A percentile compares a stretch with the other conserved stretches of the same genome.
phyloP scores from a whole-genome alignment of 2,888 invertebrate genomes.

The Heliconius charithonia region DNA sequence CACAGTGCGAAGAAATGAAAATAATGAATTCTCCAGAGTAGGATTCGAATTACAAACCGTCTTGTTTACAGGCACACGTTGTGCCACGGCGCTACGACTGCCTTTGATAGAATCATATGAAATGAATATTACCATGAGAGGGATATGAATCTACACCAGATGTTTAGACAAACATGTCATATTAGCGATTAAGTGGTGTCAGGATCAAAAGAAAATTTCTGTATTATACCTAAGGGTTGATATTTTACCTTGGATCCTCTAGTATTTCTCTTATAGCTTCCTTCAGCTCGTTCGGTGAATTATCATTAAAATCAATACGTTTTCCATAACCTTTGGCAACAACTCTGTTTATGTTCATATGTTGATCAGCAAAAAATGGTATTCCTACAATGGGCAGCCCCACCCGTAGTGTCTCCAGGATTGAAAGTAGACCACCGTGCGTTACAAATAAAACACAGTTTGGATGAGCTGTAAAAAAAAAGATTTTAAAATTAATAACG shows the following conservation, averaged over 20 bases:
- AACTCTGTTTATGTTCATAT: slow-evolving; percentile 56
- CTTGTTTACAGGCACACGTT: too few relatives aligned
- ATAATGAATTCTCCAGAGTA: too few relatives aligned
- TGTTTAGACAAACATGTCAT: too few relatives aligned
- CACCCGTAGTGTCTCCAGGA: slow-evolving; percentile 59
- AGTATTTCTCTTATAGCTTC: slow-evolving; percentile 53
- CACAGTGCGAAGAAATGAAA: too few relatives aligned
- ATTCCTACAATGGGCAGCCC: slow-evolving; percentile 62
- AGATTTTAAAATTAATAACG: neutral
- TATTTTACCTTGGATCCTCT: slow-evolving; percentile 48
- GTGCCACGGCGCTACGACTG: too few relatives aligned
- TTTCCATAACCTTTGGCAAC: slow-evolving; percentile 57
- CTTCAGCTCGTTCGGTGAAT: slow-evolving; percentile 52
- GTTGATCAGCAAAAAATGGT: slow-evolving; percentile 64
- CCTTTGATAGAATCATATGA: too few relatives aligned
- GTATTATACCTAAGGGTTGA: too few relatives aligned
- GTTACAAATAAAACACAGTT: slow-evolving; percentile 62
- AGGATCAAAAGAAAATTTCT: too few relatives aligned
- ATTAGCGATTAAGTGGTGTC: too few relatives aligned
- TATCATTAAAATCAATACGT: slow-evolving; percentile 52
- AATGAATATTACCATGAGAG: too few relatives aligned
- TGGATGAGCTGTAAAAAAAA: slow-evolving; percentile 58
- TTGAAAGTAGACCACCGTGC: slow-evolving; percentile 64
- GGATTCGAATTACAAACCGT: too few relatives aligned
- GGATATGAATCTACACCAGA: too few relatives aligned